These are phyloP conservation scores for Sipha maydis DNA, from an alignment of 2,888 invertebrate genomes.

Conservation along the genomic window DNA sequence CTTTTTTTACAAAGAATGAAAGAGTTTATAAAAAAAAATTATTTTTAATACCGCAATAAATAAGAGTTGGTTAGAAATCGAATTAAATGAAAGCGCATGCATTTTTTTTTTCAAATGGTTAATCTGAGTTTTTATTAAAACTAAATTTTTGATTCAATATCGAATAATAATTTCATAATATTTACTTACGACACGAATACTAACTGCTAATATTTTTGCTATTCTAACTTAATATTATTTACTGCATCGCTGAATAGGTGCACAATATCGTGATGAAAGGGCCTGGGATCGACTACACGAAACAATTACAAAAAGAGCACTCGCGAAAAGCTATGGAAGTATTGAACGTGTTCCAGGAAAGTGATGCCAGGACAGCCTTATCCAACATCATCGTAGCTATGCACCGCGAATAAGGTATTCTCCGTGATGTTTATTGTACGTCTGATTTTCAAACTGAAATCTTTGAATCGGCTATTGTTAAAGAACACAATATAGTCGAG, in stretches of 20 bases:
- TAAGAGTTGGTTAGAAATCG: too few relatives aligned
- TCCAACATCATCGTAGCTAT: constrained; percentile 79
- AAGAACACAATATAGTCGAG: neutral
- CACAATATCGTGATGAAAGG: constrained; percentile 75
- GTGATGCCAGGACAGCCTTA: constrained; percentile 85
- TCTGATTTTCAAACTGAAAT: neutral
- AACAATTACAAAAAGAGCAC: constrained; percentile 79
- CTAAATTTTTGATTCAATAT: neutral
- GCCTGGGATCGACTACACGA: constrained; percentile 79
- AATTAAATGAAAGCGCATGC: too few relatives aligned
- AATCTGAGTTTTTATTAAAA: too few relatives aligned
- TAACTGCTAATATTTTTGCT: neutral
- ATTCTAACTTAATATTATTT: neutral
- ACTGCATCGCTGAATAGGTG: constrained; percentile 66
- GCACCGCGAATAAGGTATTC: constrained; percentile 19
- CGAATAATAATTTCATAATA: neutral
- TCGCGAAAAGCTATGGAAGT: constrained; percentile 80
- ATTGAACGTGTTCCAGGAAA: constrained; percentile 79
- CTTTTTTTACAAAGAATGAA: too few relatives aligned
- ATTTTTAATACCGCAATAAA: too few relatives aligned
- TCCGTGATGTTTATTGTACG: neutral
- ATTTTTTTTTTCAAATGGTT: too few relatives aligned
- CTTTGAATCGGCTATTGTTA: neutral
- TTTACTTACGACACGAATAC: too few relatives aligned
- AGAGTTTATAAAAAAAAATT: too few relatives aligned